These are phyloP conservation scores for Echinarachnius parma DNA, from an alignment of 53 echinoderm and acorn worm genomes.

Conservation along the genomic window DNA sequence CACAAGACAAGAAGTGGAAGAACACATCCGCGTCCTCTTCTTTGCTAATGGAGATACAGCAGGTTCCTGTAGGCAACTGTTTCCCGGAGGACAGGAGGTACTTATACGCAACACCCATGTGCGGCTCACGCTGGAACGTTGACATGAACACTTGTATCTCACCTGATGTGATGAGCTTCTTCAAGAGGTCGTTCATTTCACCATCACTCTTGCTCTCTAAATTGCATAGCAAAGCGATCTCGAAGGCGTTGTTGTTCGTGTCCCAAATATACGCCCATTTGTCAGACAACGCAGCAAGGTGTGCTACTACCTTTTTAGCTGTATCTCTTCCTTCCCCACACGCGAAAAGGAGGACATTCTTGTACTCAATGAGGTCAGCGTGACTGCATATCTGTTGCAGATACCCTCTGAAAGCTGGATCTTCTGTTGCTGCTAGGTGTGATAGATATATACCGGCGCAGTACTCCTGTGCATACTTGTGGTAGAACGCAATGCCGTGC, in stretches of 20 bases:
- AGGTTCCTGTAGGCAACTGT: conserved; percentile 6
- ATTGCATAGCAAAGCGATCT: conserved; percentile 35
- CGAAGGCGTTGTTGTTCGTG: conserved; percentile 23
- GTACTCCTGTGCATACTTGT: conserved; percentile 26
- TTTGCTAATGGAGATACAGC: neutral
- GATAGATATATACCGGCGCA: conserved; percentile 28
- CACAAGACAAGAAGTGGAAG: conserved; percentile 19
- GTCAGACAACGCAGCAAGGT: conserved; percentile 1
- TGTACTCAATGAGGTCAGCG: conserved; percentile 11
- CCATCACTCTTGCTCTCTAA: conserved; percentile 30
- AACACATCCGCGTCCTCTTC: conserved; percentile 9
- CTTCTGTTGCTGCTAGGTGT: neutral
- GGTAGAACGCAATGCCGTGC: conserved; percentile 20
- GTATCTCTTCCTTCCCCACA: conserved; percentile 24
- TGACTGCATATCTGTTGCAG: conserved; percentile 23
- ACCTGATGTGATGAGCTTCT: conserved; percentile 12
- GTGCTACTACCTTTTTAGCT: conserved; percentile 11
- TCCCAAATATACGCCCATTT: conserved; percentile 28
- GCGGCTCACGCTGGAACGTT: conserved; percentile 22
- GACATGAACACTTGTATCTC: conserved; percentile 1
- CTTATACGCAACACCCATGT: conserved; percentile 22
- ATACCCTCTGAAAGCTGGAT: neutral
- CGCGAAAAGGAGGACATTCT: conserved; percentile 27
- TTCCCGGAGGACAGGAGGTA: conserved; percentile 5
- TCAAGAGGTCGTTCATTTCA: conserved; percentile 7